These are phyloP conservation scores for Hormiphora californensis DNA, from an alignment of 37 sponge, comb jelly and placozoan genomes.

Conservation along the genomic window DNA sequence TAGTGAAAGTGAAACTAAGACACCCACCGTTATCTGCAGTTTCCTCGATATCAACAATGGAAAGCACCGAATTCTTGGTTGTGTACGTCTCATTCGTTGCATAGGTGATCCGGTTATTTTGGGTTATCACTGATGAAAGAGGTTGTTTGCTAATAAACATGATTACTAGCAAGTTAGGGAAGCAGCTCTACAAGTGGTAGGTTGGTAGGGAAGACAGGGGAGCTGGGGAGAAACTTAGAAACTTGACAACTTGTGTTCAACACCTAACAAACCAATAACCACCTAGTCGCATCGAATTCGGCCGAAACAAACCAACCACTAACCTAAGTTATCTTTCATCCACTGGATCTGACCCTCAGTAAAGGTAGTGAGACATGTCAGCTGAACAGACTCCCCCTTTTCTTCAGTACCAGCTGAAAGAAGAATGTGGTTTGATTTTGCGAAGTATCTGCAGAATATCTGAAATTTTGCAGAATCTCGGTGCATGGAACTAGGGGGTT, in stretches of 20 bases:
- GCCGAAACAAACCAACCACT: not conserved
- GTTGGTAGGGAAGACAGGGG: no score
- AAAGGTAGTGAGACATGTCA: slow-evolving; percentile 36
- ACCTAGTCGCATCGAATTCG: not conserved
- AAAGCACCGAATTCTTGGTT: not conserved
- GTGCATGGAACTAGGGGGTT: not conserved
- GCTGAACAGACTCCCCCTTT: not conserved
- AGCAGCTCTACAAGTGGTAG: no score
- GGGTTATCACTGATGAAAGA: not conserved
- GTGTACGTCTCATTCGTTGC: not conserved
- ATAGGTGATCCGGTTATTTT: not conserved
- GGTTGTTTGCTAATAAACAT: no score
- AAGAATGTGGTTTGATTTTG: no score
- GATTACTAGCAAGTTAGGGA: not conserved
- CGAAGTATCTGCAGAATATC: no score
- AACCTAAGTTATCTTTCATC: not conserved
- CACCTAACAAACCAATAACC: no score
- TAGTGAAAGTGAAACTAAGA: not conserved
- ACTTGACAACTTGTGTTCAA: no score
- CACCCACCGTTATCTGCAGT: not conserved
- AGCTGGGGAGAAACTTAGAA: no score
- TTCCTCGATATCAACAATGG: not conserved
- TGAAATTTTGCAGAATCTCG: no score
- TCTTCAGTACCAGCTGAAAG: not conserved
- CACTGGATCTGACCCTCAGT: not conserved